Evolutionary conservation across 2,888 invertebrate species (phyloP).

Genomic region (Gerris lacustris): DNA sequence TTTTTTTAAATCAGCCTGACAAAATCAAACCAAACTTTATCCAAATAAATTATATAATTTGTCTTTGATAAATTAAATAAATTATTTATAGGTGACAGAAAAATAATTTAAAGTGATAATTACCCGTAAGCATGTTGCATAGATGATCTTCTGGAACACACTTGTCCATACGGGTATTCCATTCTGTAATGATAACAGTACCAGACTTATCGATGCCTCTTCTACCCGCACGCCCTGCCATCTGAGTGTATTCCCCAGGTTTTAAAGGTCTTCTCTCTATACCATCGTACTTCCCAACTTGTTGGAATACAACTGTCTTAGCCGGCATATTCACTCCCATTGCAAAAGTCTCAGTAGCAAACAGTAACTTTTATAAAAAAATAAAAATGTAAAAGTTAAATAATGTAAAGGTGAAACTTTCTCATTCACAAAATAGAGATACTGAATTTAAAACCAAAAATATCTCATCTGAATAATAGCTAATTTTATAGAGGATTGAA

Average conservation of each 20-base stretch:
- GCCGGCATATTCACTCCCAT: constrained; percentile 99
- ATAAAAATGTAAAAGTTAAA: background rate
- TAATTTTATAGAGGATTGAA: no score
- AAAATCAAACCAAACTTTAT: no score
- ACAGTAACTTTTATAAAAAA: constrained; percentile 59
- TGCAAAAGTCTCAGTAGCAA: constrained; percentile 98
- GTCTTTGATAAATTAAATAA: no score
- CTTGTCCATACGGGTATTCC: constrained; percentile 33
- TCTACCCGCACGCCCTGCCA: constrained; percentile 95
- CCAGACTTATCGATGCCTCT: constrained; percentile 87
- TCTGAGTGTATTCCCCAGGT: constrained; percentile 94
- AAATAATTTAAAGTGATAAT: background rate
- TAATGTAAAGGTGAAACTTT: no score
- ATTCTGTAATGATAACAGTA: constrained; percentile 87
- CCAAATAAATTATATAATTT: no score
- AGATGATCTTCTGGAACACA: background rate
- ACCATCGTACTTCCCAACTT: constrained; percentile 84
- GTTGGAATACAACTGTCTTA: constrained; percentile 91
- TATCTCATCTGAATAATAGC: no score
- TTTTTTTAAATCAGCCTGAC: no score
- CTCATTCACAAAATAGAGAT: no score
- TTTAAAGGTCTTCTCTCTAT: constrained; percentile 56
- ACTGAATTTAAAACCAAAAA: no score
- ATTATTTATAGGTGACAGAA: no score
- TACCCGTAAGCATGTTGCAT: background rate